A percentile compares a stretch with the other conserved stretches of the same genome.
phyloP scores from a whole-genome alignment of 1,140 invertebrate genomes.

The Atta cephalotes region DNA sequence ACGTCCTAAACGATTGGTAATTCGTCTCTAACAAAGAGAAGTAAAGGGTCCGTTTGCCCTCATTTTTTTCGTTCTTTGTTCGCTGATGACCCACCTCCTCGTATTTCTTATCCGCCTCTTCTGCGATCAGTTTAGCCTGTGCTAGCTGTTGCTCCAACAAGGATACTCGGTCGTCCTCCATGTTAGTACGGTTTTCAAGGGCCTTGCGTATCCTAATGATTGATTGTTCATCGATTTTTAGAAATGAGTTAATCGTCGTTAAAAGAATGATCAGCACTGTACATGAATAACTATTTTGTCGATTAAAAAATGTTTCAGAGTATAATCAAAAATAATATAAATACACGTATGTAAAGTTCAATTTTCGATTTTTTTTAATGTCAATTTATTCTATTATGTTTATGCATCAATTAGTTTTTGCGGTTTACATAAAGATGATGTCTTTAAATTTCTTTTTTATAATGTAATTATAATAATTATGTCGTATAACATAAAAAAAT shows the following conservation, averaged over 20 bases:
- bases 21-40: slow-evolving; percentile 25
- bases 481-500: neutral
- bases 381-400: neutral
- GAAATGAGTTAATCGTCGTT: slow-evolving; percentile 72
- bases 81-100: slow-evolving; percentile 94
- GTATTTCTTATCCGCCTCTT: slow-evolving; percentile 99
- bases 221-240: slow-evolving; percentile 76
- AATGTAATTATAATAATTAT: neutral
- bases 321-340: neutral
- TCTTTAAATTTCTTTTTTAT: neutral
- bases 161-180: slow-evolving; percentile 98
- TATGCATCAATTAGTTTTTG: neutral
- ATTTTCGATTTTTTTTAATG: neutral
- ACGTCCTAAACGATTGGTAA: slow-evolving; percentile 28
- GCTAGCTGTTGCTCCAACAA: slow-evolving; percentile 97
- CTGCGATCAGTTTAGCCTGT: slow-evolving; percentile 98
- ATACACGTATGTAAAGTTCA: neutral
- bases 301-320: neutral
- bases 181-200: slow-evolving; percentile 98
- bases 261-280: slow-evolving; percentile 70
- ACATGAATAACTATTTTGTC: neutral
- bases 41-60: neutral
- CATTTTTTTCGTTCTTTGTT: slow-evolving; percentile 58
- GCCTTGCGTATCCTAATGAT: slow-evolving; percentile 98
- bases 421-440: neutral